Conservation (phyloP, 1,140 invertebrate species). For the Plodia interpunctella region DNA sequence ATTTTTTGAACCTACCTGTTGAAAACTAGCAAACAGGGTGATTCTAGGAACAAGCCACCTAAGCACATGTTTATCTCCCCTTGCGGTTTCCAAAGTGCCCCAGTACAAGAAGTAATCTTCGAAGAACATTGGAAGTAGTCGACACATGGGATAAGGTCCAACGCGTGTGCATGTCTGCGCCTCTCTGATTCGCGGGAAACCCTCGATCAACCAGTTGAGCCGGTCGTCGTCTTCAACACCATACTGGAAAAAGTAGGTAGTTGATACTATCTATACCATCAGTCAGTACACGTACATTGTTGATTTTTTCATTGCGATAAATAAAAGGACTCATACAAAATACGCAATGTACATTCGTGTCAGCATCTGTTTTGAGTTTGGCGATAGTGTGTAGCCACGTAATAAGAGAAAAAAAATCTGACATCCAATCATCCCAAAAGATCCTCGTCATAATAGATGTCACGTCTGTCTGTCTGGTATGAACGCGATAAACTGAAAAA, state of each 20-base stretch:
- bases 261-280: too few species aligned
- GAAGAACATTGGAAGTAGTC: conserved; percentile 75
- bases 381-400: too few species aligned
- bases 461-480: too few species aligned
- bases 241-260: conserved; percentile 74
- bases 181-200: conserved; percentile 68
- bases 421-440: too few species aligned
- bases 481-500: too few species aligned
- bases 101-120: conserved; percentile 84
- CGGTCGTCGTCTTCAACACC: conserved; percentile 71
- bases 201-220: conserved; percentile 72
- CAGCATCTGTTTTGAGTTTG: too few species aligned
- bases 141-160: conserved; percentile 66
- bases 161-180: conserved; percentile 73
- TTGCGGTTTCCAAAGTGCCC: conserved; percentile 71
- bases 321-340: too few species aligned
- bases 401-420: too few species aligned
- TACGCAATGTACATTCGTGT: too few species aligned
- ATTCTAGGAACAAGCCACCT: conserved; percentile 55
- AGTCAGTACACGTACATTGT: too few species aligned
- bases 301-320: too few species aligned
- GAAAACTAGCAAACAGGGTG: conserved; percentile 45
- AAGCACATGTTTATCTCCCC: conserved; percentile 36
- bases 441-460: too few species aligned
- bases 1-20: conserved; percentile 37